Percentiles rank a stretch among this genome's conserved stretches.
These are phyloP conservation scores for Ladona fulva DNA, from an alignment of 1,140 invertebrate species.

Conservation along the genomic window DNA sequence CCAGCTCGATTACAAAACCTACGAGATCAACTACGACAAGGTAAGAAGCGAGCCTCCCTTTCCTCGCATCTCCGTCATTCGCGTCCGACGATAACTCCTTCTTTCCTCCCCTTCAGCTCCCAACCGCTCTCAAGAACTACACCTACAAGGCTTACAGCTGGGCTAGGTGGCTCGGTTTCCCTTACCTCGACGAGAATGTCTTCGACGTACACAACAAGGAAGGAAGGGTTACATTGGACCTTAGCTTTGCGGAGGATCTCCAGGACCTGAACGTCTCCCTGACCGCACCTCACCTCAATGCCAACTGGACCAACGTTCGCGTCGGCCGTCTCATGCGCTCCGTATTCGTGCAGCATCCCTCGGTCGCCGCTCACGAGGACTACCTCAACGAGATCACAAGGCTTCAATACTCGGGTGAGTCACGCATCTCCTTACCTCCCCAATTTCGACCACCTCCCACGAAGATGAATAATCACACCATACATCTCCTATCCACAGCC, in stretches of 20 bases:
- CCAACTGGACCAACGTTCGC: constrained; percentile 34
- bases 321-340: constrained; percentile 30
- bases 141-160: constrained; percentile 25
- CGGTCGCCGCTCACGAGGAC: constrained; percentile 32
- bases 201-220: constrained; percentile 27
- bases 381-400: constrained; percentile 30
- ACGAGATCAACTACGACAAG: constrained; percentile 40
- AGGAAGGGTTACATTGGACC: constrained; percentile 39
- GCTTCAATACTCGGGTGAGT: constrained; percentile 39
- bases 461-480: not conserved
- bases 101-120: constrained; percentile 21
- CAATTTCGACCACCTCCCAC: not conserved
- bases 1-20: constrained; percentile 38
- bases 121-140: constrained; percentile 23
- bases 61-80: constrained; percentile 24
- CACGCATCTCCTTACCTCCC: not conserved
- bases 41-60: constrained; percentile 24
- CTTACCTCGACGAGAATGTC: constrained; percentile 24
- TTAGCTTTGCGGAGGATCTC: constrained; percentile 34
- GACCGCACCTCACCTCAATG: constrained; percentile 33
- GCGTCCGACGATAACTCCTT: constrained; percentile 17
- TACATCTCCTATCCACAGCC: constrained; percentile 38
- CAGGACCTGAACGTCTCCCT: constrained; percentile 37
- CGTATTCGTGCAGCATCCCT: constrained; percentile 37
- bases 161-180: constrained; percentile 21